Evolutionary conservation across 2,797 vertebrate genomes (phyloP).

Genomic region (Sebastes hopkinsi): DNA sequence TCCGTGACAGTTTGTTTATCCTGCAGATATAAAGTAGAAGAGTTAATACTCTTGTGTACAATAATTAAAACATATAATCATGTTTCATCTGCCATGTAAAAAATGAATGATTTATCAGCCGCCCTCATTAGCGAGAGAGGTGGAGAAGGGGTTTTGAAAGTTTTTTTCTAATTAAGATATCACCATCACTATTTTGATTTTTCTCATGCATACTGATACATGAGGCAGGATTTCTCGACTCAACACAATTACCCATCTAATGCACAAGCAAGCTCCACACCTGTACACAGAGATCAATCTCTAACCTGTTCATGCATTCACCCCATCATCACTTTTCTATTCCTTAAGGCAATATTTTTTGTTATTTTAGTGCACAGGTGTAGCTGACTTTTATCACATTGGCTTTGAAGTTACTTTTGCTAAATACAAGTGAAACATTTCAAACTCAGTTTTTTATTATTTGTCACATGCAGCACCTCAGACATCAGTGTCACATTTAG

Average conservation of each 20-base stretch:
- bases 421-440: background rate
- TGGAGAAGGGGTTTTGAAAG: constrained; percentile 8
- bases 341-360: background rate
- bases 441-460: background rate
- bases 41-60: constrained; percentile 1
- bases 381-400: background rate
- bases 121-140: constrained; percentile 26
- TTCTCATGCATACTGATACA: constrained; percentile 5
- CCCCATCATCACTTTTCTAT: background rate
- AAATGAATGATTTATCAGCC: constrained; percentile 51
- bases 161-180: constrained; percentile 50
- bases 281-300: background rate
- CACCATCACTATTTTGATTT: constrained; percentile 1
- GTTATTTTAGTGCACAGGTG: background rate
- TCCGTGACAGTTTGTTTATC: constrained; percentile 49
- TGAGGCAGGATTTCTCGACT: constrained; percentile 7
- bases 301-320: background rate
- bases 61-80: constrained; percentile 25
- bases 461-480: background rate
- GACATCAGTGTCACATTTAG: background rate
- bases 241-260: constrained; percentile 3
- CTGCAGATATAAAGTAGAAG: constrained; percentile 17
- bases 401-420: background rate
- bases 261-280: background rate
- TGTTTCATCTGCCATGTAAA: constrained; percentile 33